A percentile compares a stretch with the other conserved stretches of the same genome.
Evolutionary conservation across 2,113 vertebrate species (phyloP).

Genomic region (Ochotona curzoniae): DNA sequence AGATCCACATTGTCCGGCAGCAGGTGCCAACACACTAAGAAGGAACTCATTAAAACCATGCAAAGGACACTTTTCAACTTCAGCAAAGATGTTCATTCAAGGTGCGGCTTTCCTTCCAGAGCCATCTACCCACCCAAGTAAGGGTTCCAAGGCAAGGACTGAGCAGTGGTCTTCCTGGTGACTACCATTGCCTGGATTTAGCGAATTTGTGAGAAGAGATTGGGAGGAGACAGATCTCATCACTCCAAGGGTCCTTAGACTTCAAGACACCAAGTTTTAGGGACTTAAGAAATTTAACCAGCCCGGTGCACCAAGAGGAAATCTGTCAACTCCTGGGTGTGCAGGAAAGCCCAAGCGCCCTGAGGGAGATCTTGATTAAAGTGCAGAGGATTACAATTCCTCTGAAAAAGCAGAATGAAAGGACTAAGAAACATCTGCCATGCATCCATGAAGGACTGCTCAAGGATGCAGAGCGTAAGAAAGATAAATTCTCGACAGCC

Average conservation of each 20-base stretch:
- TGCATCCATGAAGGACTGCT: slow-evolving; percentile 63
- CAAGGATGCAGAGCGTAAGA: slow-evolving; percentile 38
- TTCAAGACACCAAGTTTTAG: slow-evolving; percentile 43
- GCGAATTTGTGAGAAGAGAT: background rate
- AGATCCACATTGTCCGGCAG: background rate
- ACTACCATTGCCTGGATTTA: background rate
- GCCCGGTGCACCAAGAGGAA: slow-evolving; percentile 39
- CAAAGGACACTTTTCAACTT: background rate
- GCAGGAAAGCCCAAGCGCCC: slow-evolving; percentile 56
- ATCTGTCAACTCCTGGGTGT: background rate
- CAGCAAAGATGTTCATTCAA: background rate
- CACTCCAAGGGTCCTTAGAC: slow-evolving; percentile 29
- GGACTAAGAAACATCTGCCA: slow-evolving; percentile 65
- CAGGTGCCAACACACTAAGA: no score
- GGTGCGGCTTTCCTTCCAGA: background rate
- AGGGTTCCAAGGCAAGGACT: background rate
- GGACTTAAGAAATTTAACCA: slow-evolving; percentile 74
- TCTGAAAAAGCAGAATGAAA: slow-evolving; percentile 71
- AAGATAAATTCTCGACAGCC: background rate
- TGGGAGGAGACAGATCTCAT: slow-evolving; percentile 1
- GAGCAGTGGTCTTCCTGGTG: no score
- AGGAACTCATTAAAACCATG: background rate
- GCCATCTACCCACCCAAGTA: background rate
- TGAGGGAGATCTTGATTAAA: slow-evolving; percentile 73
- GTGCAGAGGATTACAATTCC: slow-evolving; percentile 34